Evolutionary conservation across 2,113 vertebrate genomes (phyloP), one percentile per base, ranked within the genome.

Genomic region (Tetraodon nigroviridis): DNA sequence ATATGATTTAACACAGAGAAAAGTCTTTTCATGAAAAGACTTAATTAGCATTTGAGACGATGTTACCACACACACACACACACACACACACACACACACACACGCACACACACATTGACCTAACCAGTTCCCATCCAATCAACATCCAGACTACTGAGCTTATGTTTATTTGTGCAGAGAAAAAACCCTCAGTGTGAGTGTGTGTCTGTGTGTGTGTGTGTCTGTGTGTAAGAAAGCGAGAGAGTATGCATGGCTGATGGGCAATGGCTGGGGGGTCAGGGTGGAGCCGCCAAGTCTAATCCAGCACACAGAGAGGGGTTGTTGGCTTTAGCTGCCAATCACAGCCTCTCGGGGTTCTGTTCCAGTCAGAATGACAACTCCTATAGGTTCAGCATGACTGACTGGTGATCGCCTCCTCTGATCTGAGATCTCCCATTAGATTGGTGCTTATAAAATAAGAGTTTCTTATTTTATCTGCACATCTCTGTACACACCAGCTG

Each of bases 281-380:
- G 83, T 85, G 85, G 85, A 87, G 85, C 71, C 85, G n/a, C 41
- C 19, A n/a, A 67, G 83, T 87, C 83, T 85, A 62, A 71, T 69
- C 67, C 79, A 69, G 75, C 69, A 61, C 56, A 86, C 66, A 72
- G 69, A 80, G 70, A 70, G 48, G 51, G 53, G 69, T 70, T 81
- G 80, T 83, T 70, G 69, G 51, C 46, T 60, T 62, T 45, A 32
- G 45, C 37, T 4, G 71, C 20, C 3, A 29, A 53, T 67, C 66
- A 27, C 65, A 61, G 59, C 44, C 41, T 55, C 46, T 51, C 40
- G 20, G 47, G 17, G 32, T 17, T 61, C 18, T 27, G 24, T 27
- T 27, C 24, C 24, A 27, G 24, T 27, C 24, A 27, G 24, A 27
- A 27, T 6, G 24, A 27, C 5, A 27, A 27, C 24, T 27, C 5